A percentile compares a stretch with the other conserved stretches of the same genome.
Conservation (phyloP, 2,113 vertebrate species). For the Sula dactylatra region DNA sequence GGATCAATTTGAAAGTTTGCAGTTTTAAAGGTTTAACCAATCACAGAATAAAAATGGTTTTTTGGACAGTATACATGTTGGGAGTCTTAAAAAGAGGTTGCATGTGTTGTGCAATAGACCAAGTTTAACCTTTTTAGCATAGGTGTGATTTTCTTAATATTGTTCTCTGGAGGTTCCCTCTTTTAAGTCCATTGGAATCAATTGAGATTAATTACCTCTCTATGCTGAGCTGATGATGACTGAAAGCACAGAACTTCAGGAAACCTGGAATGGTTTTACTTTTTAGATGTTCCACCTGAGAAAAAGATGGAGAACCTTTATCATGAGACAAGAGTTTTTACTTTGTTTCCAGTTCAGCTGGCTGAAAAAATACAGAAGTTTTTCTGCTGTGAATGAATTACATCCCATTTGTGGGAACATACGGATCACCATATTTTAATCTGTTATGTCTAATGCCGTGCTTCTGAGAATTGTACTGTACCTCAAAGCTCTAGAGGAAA, state of each 20-base stretch:
- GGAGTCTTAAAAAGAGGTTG: not conserved
- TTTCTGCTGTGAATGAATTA: not conserved
- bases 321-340: not conserved
- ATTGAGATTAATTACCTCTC: not conserved
- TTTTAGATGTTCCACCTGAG: not conserved
- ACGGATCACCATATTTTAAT: not conserved
- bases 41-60: not conserved
- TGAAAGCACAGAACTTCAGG: not conserved
- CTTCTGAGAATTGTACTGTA: not conserved
- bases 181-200: not conserved
- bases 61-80: not conserved
- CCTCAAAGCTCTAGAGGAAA: not conserved
- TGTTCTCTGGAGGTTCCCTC: not conserved
- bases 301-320: not conserved
- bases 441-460: not conserved
- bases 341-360: not conserved
- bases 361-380: not conserved
- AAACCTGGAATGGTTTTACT: not conserved
- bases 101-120: fast-evolving
- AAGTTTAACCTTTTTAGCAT: not conserved
- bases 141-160: not conserved
- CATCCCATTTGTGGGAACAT: not conserved
- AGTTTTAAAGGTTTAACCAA: not conserved
- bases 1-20: not conserved
- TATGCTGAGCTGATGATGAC: not conserved